Evolutionary conservation across 2,113 vertebrate species (phyloP).

Genomic region (Cacatua alba): DNA sequence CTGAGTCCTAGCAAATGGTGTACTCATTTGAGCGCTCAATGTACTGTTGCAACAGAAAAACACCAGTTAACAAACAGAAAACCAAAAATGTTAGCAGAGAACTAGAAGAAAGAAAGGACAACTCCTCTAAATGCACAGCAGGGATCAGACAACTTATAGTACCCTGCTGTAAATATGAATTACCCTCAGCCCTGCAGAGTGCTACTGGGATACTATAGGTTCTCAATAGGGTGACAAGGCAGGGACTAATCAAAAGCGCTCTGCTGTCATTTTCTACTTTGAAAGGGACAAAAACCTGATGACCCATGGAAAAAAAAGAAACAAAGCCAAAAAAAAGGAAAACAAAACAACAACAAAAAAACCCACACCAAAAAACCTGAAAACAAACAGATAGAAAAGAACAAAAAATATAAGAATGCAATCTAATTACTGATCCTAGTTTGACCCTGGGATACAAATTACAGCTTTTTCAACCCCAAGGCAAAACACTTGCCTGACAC

Average conservation of each 20-base stretch:
- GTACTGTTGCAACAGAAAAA: neutral
- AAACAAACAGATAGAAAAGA: neutral
- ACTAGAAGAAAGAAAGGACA: neutral
- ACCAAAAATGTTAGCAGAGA: neutral
- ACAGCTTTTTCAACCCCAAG: accelerated
- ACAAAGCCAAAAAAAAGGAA: neutral
- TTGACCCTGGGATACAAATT: neutral
- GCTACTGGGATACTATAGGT: neutral
- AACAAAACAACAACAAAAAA: neutral
- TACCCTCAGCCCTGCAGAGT: accelerated
- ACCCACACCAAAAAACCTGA: neutral
- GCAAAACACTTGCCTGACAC: neutral
- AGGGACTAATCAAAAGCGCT: neutral
- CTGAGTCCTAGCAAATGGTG: neutral
- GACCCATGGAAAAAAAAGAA: neutral
- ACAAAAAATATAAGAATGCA: neutral
- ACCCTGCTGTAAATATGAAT: neutral
- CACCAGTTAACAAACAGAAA: neutral
- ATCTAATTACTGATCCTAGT: neutral
- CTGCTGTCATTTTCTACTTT: neutral
- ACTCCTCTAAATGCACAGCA: neutral
- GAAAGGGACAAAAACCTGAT: neutral
- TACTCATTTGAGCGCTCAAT: neutral
- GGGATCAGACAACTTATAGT: neutral
- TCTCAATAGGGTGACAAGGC: neutral